A percentile compares a stretch with the other conserved stretches of the same genome.
These are phyloP conservation scores for Monopterus albus DNA, from an alignment of 2,113 vertebrate genomes.

Conservation along the genomic window DNA sequence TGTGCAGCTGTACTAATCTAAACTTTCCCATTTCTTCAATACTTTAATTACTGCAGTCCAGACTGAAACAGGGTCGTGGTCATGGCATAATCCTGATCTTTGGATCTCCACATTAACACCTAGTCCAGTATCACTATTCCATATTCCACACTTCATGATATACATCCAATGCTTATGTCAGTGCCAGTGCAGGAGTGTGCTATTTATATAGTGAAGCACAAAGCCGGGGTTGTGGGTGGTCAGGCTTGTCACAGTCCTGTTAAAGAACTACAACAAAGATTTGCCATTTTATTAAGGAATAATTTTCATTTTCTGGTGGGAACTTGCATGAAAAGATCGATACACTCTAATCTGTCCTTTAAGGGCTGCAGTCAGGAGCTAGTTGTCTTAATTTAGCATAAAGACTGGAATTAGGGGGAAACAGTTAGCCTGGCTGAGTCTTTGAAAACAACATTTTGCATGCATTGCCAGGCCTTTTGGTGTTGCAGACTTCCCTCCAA, in stretches of 20 bases:
- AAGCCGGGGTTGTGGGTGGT: background rate
- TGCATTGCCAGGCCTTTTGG: background rate
- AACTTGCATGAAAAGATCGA: conserved; percentile 8
- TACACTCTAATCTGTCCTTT: background rate
- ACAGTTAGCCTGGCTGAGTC: background rate
- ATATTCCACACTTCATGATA: background rate
- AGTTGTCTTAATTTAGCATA: no score
- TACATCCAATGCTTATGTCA: no score
- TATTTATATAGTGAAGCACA: background rate
- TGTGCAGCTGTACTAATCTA: background rate
- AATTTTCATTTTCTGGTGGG: background rate
- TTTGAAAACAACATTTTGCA: background rate
- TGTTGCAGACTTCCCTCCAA: conserved; percentile 3
- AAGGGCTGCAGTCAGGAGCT: background rate
- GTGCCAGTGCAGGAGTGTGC: background rate
- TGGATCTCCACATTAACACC: background rate
- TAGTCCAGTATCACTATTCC: background rate
- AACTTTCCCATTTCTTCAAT: conserved; percentile 10
- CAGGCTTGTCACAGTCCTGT: background rate
- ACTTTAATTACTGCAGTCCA: background rate
- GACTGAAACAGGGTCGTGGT: background rate
- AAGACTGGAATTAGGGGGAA: background rate
- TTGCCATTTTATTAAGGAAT: no score
- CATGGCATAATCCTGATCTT: background rate
- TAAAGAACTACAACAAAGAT: conserved; percentile 8